These are phyloP conservation scores for Emydura subglobosa DNA, from an alignment of 2,113 vertebrate genomes.

Conservation along the genomic window DNA sequence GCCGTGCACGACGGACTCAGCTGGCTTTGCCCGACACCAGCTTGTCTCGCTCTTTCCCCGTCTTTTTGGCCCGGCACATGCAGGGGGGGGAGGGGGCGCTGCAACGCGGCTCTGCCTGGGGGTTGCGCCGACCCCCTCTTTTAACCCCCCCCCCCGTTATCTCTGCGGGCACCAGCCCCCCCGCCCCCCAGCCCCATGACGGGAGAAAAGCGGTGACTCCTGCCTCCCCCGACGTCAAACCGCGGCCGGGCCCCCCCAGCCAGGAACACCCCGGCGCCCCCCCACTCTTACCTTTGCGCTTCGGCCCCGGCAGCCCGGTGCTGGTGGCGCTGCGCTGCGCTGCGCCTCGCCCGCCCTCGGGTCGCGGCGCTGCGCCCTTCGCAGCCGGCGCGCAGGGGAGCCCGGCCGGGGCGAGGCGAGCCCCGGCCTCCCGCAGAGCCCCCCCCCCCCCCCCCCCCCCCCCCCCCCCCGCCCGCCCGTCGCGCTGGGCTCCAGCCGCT, in stretches of 20 bases:
- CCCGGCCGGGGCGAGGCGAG: background rate
- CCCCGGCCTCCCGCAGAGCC: background rate
- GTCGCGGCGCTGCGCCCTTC: too few relatives aligned
- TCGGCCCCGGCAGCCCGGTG: too few relatives aligned
- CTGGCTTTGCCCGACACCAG: too few relatives aligned
- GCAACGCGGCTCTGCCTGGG: too few relatives aligned
- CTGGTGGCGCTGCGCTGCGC: too few relatives aligned
- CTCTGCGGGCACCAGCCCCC: background rate
- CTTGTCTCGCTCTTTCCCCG: too few relatives aligned
- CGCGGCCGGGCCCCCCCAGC: background rate
- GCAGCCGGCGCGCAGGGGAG: background rate
- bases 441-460: background rate
- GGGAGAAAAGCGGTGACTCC: constrained; percentile 43
- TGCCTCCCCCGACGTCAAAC: background rate
- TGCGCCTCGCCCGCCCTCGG: too few relatives aligned
- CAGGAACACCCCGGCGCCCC: background rate
- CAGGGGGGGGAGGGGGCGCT: too few relatives aligned
- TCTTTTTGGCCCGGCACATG: too few relatives aligned
- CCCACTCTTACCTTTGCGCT: too few relatives aligned
- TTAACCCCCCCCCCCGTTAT: too few relatives aligned
- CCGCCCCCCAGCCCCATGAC: constrained; percentile 15
- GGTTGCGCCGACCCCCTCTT: background rate
- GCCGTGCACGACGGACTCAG: too few relatives aligned
- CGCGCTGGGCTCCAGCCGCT: constrained; percentile 27
- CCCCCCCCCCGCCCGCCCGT: background rate